phyloP scores from a whole-genome alignment of 2,888 invertebrate genomes.

The Hypsopygia costalis region DNA sequence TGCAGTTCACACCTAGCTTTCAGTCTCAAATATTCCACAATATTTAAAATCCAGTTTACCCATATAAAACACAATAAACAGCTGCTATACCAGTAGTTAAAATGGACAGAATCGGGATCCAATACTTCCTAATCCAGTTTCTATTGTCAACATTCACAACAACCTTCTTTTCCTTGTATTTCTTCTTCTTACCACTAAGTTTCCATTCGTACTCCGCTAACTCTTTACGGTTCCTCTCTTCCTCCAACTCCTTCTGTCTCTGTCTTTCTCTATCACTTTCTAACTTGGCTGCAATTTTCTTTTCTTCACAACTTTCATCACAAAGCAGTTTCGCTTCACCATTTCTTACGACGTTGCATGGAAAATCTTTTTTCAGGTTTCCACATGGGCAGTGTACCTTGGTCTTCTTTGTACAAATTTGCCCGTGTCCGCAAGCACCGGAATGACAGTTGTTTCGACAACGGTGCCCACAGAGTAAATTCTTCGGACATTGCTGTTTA shows the following conservation, averaged over 20 bases:
- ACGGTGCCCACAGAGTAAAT: conserved; percentile 92
- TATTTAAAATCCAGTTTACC: background rate
- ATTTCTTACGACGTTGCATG: conserved; percentile 81
- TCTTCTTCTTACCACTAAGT: conserved; percentile 84
- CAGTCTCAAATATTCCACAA: too few species aligned
- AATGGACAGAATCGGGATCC: conserved; percentile 56
- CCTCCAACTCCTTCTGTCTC: conserved; percentile 80
- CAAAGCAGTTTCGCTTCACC: conserved; percentile 77
- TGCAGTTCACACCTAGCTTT: too few species aligned
- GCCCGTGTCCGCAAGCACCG: conserved; percentile 83
- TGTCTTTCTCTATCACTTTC: conserved; percentile 78
- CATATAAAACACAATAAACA: conserved; percentile 5
- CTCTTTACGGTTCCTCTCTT: conserved; percentile 85
- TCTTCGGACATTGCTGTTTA: conserved; percentile 92
- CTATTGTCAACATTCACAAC: conserved; percentile 63
- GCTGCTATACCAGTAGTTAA: conserved; percentile 23
- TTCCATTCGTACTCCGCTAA: conserved; percentile 89
- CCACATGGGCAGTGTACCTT: conserved; percentile 90
- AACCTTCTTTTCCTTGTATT: conserved; percentile 69
- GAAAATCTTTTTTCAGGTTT: conserved; percentile 86
- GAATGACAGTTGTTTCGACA: conserved; percentile 88
- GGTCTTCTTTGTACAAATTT: conserved; percentile 88
- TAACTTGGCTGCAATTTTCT: conserved; percentile 74
- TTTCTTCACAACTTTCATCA: conserved; percentile 82
- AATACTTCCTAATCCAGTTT: conserved; percentile 62